A percentile compares a stretch with the other conserved stretches of the same genome.
Evolutionary conservation across 2,113 vertebrate species (phyloP).

Genomic region (Alligator sinensis): DNA sequence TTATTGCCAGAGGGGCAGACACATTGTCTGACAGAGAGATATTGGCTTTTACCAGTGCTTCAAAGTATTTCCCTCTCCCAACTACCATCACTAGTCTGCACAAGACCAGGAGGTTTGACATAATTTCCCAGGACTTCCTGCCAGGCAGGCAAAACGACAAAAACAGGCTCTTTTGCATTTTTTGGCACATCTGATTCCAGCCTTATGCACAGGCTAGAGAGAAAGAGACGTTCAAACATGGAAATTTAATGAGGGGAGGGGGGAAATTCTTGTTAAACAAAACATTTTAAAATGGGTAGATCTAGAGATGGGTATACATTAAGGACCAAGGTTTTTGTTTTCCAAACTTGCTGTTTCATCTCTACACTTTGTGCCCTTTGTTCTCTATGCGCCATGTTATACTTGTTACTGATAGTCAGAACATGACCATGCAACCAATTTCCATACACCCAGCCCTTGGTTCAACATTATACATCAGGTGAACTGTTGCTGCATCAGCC

Average conservation of each 20-base stretch:
- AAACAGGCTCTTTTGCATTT: not conserved
- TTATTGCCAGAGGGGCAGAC: not conserved
- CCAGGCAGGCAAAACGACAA: not conserved
- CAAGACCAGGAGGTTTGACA: not conserved
- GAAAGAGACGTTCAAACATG: not conserved
- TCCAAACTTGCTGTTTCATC: not conserved
- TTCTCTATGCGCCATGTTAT: not conserved
- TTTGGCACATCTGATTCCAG: not conserved
- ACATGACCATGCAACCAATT: constrained; percentile 4
- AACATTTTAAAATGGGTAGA: not conserved
- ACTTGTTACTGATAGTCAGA: not conserved
- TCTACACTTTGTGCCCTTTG: not conserved
- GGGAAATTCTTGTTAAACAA: not conserved
- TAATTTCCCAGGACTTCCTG: not conserved
- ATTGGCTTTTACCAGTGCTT: not conserved
- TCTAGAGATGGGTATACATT: not conserved
- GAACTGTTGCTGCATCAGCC: not conserved
- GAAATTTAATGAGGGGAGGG: not conserved
- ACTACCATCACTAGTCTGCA: not conserved
- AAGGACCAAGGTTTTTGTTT: not conserved
- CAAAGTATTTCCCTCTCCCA: not conserved
- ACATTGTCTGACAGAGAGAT: not conserved
- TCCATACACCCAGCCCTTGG: not conserved
- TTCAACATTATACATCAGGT: not conserved
- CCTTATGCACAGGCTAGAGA: not conserved